Evolutionary conservation across 92 coral and sea anemone genomes (phyloP), one percentile per base, ranked within the genome.

Genomic region (Anthopleura xanthogrammica): DNA sequence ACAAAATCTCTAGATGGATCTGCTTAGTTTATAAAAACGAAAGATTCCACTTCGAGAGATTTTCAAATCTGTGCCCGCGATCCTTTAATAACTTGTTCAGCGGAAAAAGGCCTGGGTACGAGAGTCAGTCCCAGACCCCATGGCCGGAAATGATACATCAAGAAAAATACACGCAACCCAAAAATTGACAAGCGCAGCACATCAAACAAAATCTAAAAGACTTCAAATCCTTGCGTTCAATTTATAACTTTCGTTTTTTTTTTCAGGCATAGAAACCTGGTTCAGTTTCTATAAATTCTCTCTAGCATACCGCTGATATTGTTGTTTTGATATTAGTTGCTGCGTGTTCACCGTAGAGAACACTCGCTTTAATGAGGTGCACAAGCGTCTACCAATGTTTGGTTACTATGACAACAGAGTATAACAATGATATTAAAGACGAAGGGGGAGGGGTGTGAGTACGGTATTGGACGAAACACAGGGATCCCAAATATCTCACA

Each of bases 321-420:
- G 72, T 60, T 40, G 17, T 14, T 23, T 48, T n/a, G 29, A 60
- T 24, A 60, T 36, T 13, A 58, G 82, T 36, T 78, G 72, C 17
- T 16, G 16, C 14, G 14, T 46, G 72, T 56, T 62, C 70, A 62
- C 24, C 70, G 29, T 62, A 40, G 46, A 29, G 80, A 77, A 77
- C 39, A 46, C 7, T 46, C 50, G 50, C 50, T 46, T 46, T 46
- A 70, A 56, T 9, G 58, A 6, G 41, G 82, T 79, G 76, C 75
- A 80, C 76, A 41, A 46, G 75, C 83, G 83, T 60, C 83, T 80
- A 80, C 83, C 83, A 80, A 80, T 80, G 76, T 64, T 80, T 80
- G 83, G 52, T 80, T 56, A 64, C 83, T 80, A 65, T 80, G 83
- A 80, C 57, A 65, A 80, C 42, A 80, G 83, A 68, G 46, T 68